phyloP scores from a whole-genome alignment of 2,113 vertebrate species.

The Aegithalos caudatus region DNA sequence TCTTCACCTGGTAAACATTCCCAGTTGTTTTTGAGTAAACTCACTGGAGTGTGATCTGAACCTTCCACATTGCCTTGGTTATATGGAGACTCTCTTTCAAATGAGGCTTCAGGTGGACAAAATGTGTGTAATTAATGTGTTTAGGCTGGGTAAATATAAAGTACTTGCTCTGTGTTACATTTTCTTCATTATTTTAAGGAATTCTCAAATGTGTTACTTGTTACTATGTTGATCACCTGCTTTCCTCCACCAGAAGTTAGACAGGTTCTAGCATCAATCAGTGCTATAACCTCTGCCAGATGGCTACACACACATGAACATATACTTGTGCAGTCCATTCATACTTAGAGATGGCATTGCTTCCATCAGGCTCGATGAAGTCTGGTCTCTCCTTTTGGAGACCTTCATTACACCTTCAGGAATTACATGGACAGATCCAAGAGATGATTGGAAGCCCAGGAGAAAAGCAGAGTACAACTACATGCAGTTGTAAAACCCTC shows the following conservation, averaged over 20 bases:
- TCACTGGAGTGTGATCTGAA: background rate
- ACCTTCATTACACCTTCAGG: background rate
- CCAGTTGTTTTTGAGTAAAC: background rate
- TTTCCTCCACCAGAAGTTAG: background rate
- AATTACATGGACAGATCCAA: background rate
- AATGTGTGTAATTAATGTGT: background rate
- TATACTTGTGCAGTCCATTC: background rate
- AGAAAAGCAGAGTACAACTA: background rate
- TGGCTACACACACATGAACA: background rate
- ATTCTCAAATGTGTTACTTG: background rate
- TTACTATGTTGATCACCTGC: background rate
- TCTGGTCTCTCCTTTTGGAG: background rate
- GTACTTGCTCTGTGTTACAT: background rate
- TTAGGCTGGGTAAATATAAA: background rate
- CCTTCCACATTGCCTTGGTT: background rate
- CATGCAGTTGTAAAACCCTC: background rate
- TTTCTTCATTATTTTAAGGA: background rate
- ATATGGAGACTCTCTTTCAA: background rate
- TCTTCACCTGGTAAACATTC: background rate
- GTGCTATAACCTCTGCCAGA: background rate
- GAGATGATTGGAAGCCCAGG: background rate
- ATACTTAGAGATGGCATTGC: background rate
- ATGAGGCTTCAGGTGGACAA: background rate
- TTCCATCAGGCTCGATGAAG: background rate
- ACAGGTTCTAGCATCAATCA: background rate